A percentile compares a stretch with the other conserved stretches of the same genome.
phyloP scores from a whole-genome alignment of 2,797 vertebrate genomes.

The Anolis apletophallus region DNA sequence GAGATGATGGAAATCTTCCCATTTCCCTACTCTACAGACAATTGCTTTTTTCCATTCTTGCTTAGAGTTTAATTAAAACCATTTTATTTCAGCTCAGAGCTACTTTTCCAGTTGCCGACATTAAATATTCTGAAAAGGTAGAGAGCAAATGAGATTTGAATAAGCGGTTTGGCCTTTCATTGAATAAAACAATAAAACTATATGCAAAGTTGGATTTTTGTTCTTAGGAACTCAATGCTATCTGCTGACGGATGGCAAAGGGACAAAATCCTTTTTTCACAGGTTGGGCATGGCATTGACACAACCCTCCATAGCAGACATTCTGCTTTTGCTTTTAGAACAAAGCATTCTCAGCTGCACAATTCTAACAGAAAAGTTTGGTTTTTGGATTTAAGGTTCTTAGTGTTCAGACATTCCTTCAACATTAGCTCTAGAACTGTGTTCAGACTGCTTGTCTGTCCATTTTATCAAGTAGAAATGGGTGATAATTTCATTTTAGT shows the following conservation, averaged over 20 bases:
- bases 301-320: not conserved
- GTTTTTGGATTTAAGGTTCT: not conserved
- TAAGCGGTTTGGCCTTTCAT: constrained; percentile 8
- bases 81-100: constrained; percentile 35
- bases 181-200: constrained; percentile 22
- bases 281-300: not conserved
- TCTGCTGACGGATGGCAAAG: not conserved
- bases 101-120: constrained; percentile 6
- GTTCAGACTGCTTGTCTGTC: not conserved
- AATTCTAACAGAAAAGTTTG: not conserved
- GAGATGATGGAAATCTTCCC: constrained; percentile 28
- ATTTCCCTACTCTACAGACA: constrained; percentile 37
- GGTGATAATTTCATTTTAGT: not conserved
- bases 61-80: constrained; percentile 34
- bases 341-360: not conserved
- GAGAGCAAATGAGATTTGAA: constrained; percentile 29
- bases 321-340: not conserved
- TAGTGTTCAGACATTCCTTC: not conserved
- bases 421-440: not conserved
- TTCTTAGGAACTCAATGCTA: constrained; percentile 4
- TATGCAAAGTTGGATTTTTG: constrained; percentile 25
- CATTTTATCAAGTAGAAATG: not conserved
- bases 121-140: constrained; percentile 31
- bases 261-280: constrained; percentile 15
- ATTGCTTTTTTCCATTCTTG: constrained; percentile 32